Evolutionary conservation across 2,113 vertebrate genomes (phyloP).

Genomic region (Tyrannus savana): DNA sequence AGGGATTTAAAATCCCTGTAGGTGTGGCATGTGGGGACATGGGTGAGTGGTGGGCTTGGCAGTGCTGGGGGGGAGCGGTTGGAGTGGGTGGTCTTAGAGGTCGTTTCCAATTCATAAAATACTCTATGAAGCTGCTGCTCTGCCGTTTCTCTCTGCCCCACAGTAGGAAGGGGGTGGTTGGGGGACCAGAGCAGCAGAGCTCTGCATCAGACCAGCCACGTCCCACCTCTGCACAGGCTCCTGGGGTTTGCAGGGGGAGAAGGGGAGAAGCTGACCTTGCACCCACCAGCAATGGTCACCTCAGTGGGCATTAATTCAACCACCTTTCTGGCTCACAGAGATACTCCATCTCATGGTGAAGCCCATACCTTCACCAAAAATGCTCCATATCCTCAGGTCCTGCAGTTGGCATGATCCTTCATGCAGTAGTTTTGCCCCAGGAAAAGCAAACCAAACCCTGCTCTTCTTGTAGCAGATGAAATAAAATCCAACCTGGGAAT

Average conservation of each 20-base stretch:
- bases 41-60: neutral
- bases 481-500: neutral
- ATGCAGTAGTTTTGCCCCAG: rapidly evolving
- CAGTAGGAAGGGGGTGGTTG: neutral
- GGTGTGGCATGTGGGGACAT: rapidly evolving
- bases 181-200: neutral
- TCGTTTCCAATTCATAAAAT: neutral
- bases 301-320: neutral
- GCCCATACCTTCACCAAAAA: neutral
- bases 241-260: rapidly evolving
- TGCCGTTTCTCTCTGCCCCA: neutral
- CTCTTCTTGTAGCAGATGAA: neutral
- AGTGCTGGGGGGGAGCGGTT: neutral
- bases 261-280: neutral
- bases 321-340: neutral
- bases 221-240: neutral
- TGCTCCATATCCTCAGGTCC: neutral
- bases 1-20: neutral
- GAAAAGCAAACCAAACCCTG: neutral
- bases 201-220: neutral
- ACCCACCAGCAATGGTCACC: neutral
- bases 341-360: neutral
- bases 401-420: neutral
- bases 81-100: neutral
- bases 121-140: neutral